A percentile compares a stretch with the other conserved stretches of the same genome.
phyloP scores from a whole-genome alignment of 2,113 vertebrate species.

The Spea bombifrons region DNA sequence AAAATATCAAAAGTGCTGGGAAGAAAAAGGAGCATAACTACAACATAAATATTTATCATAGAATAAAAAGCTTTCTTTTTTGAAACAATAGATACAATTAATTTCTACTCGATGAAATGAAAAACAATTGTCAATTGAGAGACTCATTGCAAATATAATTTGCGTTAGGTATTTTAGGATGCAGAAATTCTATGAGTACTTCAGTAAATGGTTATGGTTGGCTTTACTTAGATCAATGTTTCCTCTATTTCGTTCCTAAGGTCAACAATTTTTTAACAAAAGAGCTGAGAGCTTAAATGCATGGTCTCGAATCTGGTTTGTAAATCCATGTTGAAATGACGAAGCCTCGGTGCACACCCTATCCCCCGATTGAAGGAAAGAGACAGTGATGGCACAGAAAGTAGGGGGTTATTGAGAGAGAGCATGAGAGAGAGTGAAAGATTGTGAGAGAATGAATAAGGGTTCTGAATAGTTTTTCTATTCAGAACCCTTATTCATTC shows the following conservation, averaged over 20 bases:
- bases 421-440: too few species aligned
- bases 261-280: neutral
- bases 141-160: neutral
- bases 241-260: neutral
- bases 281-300: neutral
- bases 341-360: too few species aligned
- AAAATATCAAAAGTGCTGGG: too few species aligned
- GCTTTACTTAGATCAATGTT: neutral
- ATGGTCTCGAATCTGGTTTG: neutral
- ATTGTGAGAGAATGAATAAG: too few species aligned
- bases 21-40: too few species aligned
- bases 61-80: too few species aligned
- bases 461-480: too few species aligned
- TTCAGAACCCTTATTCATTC: too few species aligned
- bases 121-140: neutral
- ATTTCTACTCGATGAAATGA: neutral
- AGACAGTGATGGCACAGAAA: too few species aligned
- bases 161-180: neutral
- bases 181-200: neutral
- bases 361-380: too few species aligned
- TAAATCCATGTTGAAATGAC: neutral
- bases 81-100: neutral
- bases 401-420: too few species aligned
- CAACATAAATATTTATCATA: too few species aligned
- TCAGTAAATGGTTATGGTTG: neutral